Percentiles rank a stretch among this genome's conserved stretches.
phyloP scores from a whole-genome alignment of 2,113 vertebrate species.

The Malurus cyaneus region DNA sequence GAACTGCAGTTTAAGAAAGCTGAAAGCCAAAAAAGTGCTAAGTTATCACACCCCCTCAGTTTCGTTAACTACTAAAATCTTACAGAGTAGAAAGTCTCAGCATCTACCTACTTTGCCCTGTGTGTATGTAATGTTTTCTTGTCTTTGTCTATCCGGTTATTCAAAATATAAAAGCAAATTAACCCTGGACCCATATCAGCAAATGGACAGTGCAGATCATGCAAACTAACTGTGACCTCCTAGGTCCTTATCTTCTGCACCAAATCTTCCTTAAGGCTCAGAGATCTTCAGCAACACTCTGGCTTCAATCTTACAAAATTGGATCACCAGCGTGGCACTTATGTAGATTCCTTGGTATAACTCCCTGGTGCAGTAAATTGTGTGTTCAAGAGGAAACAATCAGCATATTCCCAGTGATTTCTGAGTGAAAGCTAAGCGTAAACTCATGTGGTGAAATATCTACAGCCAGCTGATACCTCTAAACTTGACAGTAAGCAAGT shows the following conservation, averaged over 20 bases:
- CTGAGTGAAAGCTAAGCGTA: neutral
- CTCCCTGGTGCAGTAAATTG: neutral
- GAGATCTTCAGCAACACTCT: neutral
- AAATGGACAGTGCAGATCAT: neutral
- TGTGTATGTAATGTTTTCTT: neutral
- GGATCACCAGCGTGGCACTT: too few species aligned
- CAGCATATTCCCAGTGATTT: neutral
- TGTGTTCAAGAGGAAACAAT: neutral
- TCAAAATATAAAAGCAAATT: neutral
- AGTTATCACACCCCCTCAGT: neutral
- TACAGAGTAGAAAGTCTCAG: neutral
- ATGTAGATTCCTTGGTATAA: neutral
- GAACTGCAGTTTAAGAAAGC: neutral
- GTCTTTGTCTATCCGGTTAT: neutral
- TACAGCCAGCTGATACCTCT: neutral
- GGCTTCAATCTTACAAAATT: neutral
- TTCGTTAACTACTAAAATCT: neutral
- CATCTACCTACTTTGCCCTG: neutral
- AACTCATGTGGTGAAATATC: neutral
- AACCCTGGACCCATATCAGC: neutral
- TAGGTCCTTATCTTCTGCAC: neutral
- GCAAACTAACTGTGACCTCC: neutral
- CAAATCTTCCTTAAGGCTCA: neutral
- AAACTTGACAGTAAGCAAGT: neutral
- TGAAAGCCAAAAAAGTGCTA: neutral